These are phyloP conservation scores for Choreutis nemorana DNA, from an alignment of 2,888 invertebrate genomes.

Conservation along the genomic window DNA sequence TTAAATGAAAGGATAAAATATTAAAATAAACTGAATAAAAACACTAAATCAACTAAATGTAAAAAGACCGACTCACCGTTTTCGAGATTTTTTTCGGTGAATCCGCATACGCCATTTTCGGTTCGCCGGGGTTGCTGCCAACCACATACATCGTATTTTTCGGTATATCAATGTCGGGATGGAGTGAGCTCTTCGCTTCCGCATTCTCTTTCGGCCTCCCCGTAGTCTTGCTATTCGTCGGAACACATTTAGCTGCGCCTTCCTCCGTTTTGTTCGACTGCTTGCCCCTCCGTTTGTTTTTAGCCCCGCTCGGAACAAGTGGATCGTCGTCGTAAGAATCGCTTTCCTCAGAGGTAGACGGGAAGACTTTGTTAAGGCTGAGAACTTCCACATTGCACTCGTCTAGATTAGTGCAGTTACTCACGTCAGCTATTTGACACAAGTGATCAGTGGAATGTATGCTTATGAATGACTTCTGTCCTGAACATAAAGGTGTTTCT, in stretches of 20 bases:
- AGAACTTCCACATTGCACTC: constrained; percentile 55
- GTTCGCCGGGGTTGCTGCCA: constrained; percentile 57
- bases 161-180: constrained; percentile 50
- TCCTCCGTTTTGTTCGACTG: too few relatives aligned
- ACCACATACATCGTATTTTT: constrained; percentile 53
- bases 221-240: constrained; percentile 53
- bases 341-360: constrained; percentile 58
- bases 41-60: not conserved
- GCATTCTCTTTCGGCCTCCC: constrained; percentile 29
- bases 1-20: too few relatives aligned
- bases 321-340: constrained; percentile 46
- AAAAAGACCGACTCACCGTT: constrained; percentile 30
- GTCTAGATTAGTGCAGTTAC: constrained; percentile 30
- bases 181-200: constrained; percentile 35
- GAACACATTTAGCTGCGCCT: constrained; percentile 27
- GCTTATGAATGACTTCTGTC: constrained; percentile 55
- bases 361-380: constrained; percentile 53
- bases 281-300: constrained; percentile 24
- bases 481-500: constrained; percentile 26
- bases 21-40: not conserved
- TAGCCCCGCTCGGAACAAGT: constrained; percentile 27
- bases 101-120: constrained; percentile 52
- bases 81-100: constrained; percentile 56
- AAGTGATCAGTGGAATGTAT: constrained; percentile 58
- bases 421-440: constrained; percentile 37